These are phyloP conservation scores for Eledone cirrhosa DNA, from an alignment of 2,888 invertebrate species.

Conservation along the genomic window DNA sequence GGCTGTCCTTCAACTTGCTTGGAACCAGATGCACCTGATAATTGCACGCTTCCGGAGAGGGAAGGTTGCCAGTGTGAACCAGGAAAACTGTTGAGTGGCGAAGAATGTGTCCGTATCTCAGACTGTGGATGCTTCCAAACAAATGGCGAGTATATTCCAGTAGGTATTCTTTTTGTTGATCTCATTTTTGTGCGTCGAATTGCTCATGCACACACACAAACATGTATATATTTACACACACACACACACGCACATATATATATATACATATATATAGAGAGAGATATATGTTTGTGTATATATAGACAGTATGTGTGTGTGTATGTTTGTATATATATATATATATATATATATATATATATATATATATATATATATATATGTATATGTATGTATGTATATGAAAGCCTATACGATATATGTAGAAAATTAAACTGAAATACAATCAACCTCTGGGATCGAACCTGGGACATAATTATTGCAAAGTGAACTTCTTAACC, in stretches of 20 bases:
- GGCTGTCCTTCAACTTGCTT: constrained; percentile 38
- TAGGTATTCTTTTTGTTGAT: constrained; percentile 16
- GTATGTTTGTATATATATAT: background rate
- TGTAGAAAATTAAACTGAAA: too few species aligned
- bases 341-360: constrained; percentile 3
- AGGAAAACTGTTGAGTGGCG: constrained; percentile 36
- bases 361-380: background rate
- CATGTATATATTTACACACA: background rate
- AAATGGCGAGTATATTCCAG: constrained; percentile 35
- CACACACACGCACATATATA: background rate
- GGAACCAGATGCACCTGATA: constrained; percentile 30
- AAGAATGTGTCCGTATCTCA: constrained; percentile 30
- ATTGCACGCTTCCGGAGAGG: constrained; percentile 30
- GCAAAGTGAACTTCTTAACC: too few species aligned
- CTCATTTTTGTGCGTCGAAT: background rate
- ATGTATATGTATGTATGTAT: background rate
- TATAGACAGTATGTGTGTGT: too few species aligned
- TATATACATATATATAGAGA: background rate
- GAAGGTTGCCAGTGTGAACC: constrained; percentile 38
- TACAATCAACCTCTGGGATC: too few species aligned
- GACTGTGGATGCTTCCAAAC: constrained; percentile 36
- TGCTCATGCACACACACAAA: background rate
- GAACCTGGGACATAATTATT: too few species aligned
- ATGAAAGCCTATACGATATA: background rate
- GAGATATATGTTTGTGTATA: too few species aligned